phyloP scores from a whole-genome alignment of 1,140 invertebrate genomes.

The Halyomorpha halys region DNA sequence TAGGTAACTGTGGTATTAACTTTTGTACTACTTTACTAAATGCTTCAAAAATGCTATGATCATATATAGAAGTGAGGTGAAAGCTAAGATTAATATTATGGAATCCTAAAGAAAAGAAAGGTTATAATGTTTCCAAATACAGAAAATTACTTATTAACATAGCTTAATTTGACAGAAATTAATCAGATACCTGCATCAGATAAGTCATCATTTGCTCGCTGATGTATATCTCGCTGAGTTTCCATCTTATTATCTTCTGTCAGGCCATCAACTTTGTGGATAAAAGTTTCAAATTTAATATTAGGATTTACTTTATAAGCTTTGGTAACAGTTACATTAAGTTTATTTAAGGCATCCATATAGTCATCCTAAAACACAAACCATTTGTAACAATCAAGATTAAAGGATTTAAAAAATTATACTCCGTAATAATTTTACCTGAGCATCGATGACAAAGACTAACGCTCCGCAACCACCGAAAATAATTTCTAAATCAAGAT shows the following conservation, averaged over 20 bases:
- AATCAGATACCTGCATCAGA: constrained; percentile 56
- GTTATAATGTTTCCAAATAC: background rate
- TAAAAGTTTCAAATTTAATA: constrained; percentile 98
- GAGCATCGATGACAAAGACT: constrained; percentile 98
- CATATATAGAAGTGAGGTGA: constrained; percentile 97
- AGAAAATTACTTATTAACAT: background rate
- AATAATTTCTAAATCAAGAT: constrained; percentile 90
- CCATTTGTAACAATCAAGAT: background rate
- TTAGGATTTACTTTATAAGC: constrained; percentile 93
- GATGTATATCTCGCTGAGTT: constrained; percentile 95
- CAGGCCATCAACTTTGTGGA: constrained; percentile 97
- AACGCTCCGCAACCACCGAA: constrained; percentile 91
- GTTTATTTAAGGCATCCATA: constrained; percentile 84
- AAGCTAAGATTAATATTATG: constrained; percentile 86
- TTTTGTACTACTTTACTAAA: constrained; percentile 99
- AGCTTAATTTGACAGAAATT: background rate
- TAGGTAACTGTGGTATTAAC: constrained; percentile 92
- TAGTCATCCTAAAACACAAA: constrained; percentile 75
- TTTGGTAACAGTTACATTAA: constrained; percentile 84
- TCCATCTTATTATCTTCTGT: constrained; percentile 98
- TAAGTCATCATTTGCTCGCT: constrained; percentile 89
- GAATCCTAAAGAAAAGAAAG: constrained; percentile 42
- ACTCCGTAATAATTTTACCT: constrained; percentile 47
- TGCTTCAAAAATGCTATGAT: constrained; percentile 99
- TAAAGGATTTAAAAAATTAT: background rate